Base-by-base conservation (phyloP, 1,140 invertebrate genomes). In the Amphibalanus amphitrite region DNA sequence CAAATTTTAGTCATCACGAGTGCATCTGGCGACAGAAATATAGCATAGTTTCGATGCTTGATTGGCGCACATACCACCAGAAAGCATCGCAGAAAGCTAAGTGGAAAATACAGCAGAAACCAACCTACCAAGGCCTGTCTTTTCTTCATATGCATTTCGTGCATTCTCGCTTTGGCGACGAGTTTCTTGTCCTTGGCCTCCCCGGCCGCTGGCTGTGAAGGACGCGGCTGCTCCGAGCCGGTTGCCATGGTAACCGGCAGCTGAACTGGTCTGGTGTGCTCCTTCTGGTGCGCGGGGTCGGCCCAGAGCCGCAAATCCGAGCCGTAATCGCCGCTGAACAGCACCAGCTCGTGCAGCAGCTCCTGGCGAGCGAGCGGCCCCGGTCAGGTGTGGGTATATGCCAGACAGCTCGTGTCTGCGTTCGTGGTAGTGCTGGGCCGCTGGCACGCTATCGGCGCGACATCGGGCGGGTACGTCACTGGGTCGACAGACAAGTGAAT, bases 91-190 rank as follows among this genome's bases (percentile, higher is more conserved):
- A n/a, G n/a, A n/a, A n/a, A n/a, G n/a, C n/a, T n/a, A n/a, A n/a
- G n/a, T n/a, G n/a, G 33, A 15, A 4, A 38, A 15, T 15, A 38
- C 4, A 38, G 15, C 33, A 38, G 33, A 6, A 38, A 38, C 15
- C 4, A 15, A 38, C 64, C 30, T 33, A 86, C 84, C 76, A 88
- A 85, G 80, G 93, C 90, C 78, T 92, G 90, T 69, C 90, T 79
- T 81, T 92, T 91, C 40, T 89, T 85, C 3, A 90, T 90, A 79
- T 93, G 92, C 67, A 92, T 92, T 81, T 93, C 91, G 72, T 90
- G 71, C 26, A 77, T 69, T 59, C 76, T 38, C 69, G 59, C 47
- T 64, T 70, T 29, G 73, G 71, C 47, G 71, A 69, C 29, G 59
- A 72, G 47, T 73, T 72, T 69, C 73, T 29, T 72, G 76, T 28